Evolutionary conservation across 1,140 invertebrate genomes (phyloP), one percentile per base, ranked within the genome.

Genomic region (Tetragnatha versicolor): DNA sequence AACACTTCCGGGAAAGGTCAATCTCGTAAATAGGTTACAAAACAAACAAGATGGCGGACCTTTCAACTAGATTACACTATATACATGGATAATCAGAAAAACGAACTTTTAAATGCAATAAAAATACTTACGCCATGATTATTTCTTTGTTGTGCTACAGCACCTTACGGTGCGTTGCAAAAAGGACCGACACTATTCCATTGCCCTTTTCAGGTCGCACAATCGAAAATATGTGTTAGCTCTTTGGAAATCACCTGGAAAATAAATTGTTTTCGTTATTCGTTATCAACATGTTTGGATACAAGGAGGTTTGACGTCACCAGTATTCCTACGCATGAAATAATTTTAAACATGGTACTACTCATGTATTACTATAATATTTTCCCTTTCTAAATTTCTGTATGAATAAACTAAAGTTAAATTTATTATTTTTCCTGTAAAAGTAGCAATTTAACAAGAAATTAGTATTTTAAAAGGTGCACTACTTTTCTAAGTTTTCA

Each of bases 101-200:
- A n/a, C n/a, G n/a, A n/a, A n/a, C n/a, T n/a, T n/a, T n/a, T n/a
- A n/a, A n/a, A n/a, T n/a, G n/a, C n/a, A n/a, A 33, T 45, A 20
- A 31, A 5, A 33, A 25, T 39, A 60, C 75, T 78, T 78, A 78
- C 75, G 55, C 75, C 75, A 78, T 78, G 49, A 69, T 78, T 42
- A 69, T 47, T 69, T 17, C 12, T 77, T 68, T 78, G n/a, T n/a
- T n/a, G 75, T 78, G 75, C 75, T 35, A 37, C 6, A 45, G 75
- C 75, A 78, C 75, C 75, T 55, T 45, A 60, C 35, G 75, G 75
- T 78, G 75, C 75, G 45, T 17, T 25, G 27, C 14, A 14, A 27
- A 39, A 55, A 20, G 42, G 45, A 22, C 14, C 20, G 29, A 58
- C 58, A 78, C 75, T 78, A 78, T 45, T 78, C 75, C 75, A 78